Percentiles rank a stretch among this genome's conserved stretches.
phyloP scores from a whole-genome alignment of 2,888 invertebrate genomes.

The Rhagonycha lutea region DNA sequence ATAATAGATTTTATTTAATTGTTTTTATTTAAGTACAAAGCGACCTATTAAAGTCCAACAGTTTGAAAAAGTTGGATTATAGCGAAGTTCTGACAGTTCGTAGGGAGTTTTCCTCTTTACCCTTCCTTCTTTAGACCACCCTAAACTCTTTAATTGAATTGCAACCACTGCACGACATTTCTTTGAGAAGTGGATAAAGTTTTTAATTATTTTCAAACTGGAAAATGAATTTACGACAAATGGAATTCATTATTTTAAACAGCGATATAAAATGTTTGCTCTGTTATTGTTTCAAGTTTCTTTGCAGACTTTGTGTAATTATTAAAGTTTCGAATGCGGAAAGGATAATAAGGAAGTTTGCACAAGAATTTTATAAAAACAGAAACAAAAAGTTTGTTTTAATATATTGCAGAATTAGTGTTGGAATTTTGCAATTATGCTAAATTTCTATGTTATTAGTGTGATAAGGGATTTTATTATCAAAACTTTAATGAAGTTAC shows the following conservation, averaged over 20 bases:
- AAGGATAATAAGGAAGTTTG: slow-evolving; percentile 33
- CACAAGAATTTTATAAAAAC: slow-evolving; percentile 18
- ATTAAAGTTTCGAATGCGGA: slow-evolving; percentile 36
- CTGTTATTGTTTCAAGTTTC: slow-evolving; percentile 38
- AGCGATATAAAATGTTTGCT: slow-evolving; percentile 46
- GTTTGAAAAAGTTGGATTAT: slow-evolving; percentile 41
- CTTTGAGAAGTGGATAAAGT: slow-evolving; percentile 53
- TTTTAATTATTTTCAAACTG: slow-evolving; percentile 54
- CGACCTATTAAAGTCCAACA: slow-evolving; percentile 32
- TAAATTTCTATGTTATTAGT: neutral
- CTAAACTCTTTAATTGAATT: slow-evolving; percentile 54
- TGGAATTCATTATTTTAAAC: slow-evolving; percentile 50
- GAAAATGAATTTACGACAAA: slow-evolving; percentile 52
- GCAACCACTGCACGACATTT: slow-evolving; percentile 54
- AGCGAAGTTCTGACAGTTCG: slow-evolving; percentile 48
- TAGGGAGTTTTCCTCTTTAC: slow-evolving; percentile 21
- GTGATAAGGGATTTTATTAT: neutral
- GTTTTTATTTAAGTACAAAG: slow-evolving; percentile 22
- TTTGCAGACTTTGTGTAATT: slow-evolving; percentile 36
- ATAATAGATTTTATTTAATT: slow-evolving; percentile 11
- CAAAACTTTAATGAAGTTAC: neutral
- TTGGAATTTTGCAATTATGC: slow-evolving; percentile 19
- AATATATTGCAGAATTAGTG: slow-evolving; percentile 18
- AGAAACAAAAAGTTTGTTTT: slow-evolving; percentile 17
- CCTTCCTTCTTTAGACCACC: slow-evolving; percentile 26